These are phyloP conservation scores for Bubo blakistoni DNA, from an alignment of 2,113 vertebrate species.

Conservation along the genomic window DNA sequence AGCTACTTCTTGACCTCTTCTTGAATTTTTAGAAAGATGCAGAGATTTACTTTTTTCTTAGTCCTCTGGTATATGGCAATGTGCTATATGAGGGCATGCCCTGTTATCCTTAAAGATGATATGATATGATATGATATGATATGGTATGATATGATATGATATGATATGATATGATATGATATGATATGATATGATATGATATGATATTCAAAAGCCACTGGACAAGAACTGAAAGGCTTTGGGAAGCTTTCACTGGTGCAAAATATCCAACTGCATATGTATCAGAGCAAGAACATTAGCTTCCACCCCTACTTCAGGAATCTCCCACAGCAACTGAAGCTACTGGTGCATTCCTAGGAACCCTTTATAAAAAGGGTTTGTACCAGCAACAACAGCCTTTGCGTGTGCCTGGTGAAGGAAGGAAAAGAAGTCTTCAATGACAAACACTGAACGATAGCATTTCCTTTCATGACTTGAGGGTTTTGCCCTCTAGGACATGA, in stretches of 20 bases:
- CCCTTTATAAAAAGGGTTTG: background rate
- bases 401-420: background rate
- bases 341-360: background rate
- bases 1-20: background rate
- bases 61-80: background rate
- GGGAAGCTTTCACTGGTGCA: background rate
- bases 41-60: background rate
- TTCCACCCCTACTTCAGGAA: background rate
- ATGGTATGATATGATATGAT: no score
- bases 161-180: no score
- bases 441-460: background rate
- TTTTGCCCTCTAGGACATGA: background rate
- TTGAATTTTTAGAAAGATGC: background rate
- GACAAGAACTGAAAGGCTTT: background rate
- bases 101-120: background rate
- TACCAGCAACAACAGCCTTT: background rate
- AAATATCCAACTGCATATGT: background rate
- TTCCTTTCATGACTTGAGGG: background rate
- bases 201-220: background rate
- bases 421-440: background rate
- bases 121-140: background rate
- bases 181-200: fast-evolving
- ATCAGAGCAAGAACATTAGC: background rate
- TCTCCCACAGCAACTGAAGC: background rate
- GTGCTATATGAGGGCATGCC: fast-evolving